Base-by-base conservation (phyloP, 2,113 vertebrate species). In the Tetrao urogallus region DNA sequence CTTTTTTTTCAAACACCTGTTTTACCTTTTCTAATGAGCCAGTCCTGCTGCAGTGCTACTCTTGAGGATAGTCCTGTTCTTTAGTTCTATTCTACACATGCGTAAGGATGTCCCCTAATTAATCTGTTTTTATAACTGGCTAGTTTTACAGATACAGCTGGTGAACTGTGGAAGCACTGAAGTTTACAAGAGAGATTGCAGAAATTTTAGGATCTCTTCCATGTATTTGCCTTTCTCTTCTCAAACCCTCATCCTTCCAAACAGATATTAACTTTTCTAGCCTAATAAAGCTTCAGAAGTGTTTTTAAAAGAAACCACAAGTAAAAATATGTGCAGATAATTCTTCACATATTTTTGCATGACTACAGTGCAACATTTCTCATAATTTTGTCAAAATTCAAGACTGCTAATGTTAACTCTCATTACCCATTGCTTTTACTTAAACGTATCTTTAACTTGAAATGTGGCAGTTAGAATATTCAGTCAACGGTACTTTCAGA, bases 211-310 rank as follows among this genome's bases (percentile, higher is more conserved):
- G 14, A n/a, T 60, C 10, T 64, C 17, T 83, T 45, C 28, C 1
- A 20, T 83, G 0, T 72, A 18, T 80, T 86, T 67, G 28, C 2
- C 20, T 52, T 52, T 63, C 66, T 72, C 40, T 64, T 87, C 25
- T 57, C 11, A 4, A 36, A 54, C 11, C 71, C 10, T 70, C 20
- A 80, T 94, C 78, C 86, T 93, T 95, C 92, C 77, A 96, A 94
- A 67, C 63, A 95, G 92, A 95, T 96, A 95, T 88, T 95, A 97
- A 97, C 91, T 74, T 65, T 75, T 93, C 79, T 95, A 86, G 91
- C 74, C 92, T 93, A 92, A 78, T n/a, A 89, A 81, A 92, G 43
- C 18, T 75, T 58, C 5, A 22, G 45, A 82, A 66, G 10, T 28
- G 48, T 14, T 21, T 66, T 73, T 61, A 43, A 75, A 87, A 21